phyloP scores from a whole-genome alignment of 2,797 vertebrate species.

The Falco naumanni region DNA sequence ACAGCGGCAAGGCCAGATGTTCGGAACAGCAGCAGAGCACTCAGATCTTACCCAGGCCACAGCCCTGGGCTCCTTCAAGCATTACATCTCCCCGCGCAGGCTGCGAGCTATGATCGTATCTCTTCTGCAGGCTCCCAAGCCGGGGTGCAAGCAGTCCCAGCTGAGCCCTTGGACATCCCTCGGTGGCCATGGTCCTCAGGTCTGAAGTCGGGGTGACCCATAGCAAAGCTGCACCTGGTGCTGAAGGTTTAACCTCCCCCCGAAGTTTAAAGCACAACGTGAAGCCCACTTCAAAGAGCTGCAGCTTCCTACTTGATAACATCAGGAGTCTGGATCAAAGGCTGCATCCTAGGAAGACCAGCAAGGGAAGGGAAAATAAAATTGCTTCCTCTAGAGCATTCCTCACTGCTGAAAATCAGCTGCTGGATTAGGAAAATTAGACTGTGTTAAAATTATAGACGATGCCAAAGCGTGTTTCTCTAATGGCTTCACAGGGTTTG shows the following conservation, averaged over 20 bases:
- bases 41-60: neutral
- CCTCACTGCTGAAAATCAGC: neutral
- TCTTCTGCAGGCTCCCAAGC: neutral
- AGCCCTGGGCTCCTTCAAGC: neutral
- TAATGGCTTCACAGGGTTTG: rapidly evolving
- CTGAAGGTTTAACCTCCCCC: neutral
- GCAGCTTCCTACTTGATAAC: conserved; percentile 17
- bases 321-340: conserved; percentile 47
- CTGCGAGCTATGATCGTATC: rapidly evolving
- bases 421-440: neutral
- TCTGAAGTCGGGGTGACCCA: rapidly evolving
- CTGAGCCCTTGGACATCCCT: neutral
- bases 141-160: rapidly evolving
- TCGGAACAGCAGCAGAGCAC: neutral
- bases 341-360: neutral
- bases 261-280: neutral
- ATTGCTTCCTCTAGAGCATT: neutral
- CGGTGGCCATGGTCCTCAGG: rapidly evolving
- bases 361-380: conserved; percentile 24
- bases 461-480: neutral
- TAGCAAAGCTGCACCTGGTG: neutral
- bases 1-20: neutral
- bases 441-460: neutral
- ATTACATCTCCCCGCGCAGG: neutral
- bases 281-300: conserved; percentile 27